Evolutionary conservation across 2,797 vertebrate species (phyloP), one percentile per base, ranked within the genome.

Genomic region (Pseudomugil tenellus): DNA sequence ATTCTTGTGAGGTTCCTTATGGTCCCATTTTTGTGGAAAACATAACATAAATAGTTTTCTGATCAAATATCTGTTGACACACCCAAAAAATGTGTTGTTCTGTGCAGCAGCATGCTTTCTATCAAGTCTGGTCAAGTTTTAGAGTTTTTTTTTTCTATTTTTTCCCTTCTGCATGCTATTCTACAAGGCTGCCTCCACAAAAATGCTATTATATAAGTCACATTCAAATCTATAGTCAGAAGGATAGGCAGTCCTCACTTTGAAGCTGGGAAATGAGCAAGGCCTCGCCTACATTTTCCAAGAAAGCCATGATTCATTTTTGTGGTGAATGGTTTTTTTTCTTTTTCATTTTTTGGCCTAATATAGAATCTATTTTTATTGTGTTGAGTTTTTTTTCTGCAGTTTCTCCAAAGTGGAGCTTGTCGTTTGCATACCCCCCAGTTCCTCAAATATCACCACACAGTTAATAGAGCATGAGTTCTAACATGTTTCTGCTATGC

Each of bases 231-330:
- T 87, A 81, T 86, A 81, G 79, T 69, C 61, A 2, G 69, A 77
- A 54, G 87, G 86, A 90, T 76, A 72, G 81, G 78, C 82, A 70
- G 65, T 74, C 49, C 58, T 80, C 32, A 48, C 80, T 72, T 72
- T 84, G 78, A 82, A 67, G 76, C 73, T n/a, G 7, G 8, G 19
- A 64, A 66, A 51, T 10, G 67, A 70, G 74, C 61, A 58, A 63
- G 76, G 74, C 86, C 85, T 86, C 79, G 74, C 81, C 89, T 69
- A 87, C 84, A 79, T 83, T 85, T 89, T 81, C 78, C 77, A 76
- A 84, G 82, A 86, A 86, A 56, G 77, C 67, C 54, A 64, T 91
- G 89, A 91, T 90, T 93, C 89, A 91, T 86, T 26, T n/a, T 71
- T 55, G 65, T 74, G 39, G 72, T 87, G 75, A 85, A 74, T 46